A percentile compares a stretch with the other conserved stretches of the same genome.
phyloP scores from a whole-genome alignment of 2,797 vertebrate genomes.

The Staurois parvus region DNA sequence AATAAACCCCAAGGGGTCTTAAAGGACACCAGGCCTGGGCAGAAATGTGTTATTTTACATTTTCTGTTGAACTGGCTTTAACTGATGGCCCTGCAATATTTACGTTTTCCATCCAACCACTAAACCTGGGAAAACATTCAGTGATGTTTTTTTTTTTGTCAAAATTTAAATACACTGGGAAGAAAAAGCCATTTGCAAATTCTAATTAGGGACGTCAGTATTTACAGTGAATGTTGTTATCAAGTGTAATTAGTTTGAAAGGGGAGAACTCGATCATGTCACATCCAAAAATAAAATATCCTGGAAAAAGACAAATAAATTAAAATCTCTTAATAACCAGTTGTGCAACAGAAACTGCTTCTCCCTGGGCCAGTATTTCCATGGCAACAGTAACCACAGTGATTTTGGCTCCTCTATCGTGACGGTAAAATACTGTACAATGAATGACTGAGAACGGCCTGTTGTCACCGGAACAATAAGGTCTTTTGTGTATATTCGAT shows the following conservation, averaged over 20 bases:
- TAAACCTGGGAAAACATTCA: background rate
- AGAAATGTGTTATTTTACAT: no score
- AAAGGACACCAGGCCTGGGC: no score
- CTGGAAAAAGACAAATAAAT: constrained; percentile 46
- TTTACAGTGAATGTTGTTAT: constrained; percentile 42
- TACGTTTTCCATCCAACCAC: no score
- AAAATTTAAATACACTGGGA: constrained; percentile 6
- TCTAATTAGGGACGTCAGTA: constrained; percentile 17
- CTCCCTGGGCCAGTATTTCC: constrained; percentile 45
- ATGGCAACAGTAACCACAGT: constrained; percentile 58
- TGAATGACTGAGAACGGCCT: constrained; percentile 51
- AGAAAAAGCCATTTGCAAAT: constrained; percentile 24
- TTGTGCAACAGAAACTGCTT: constrained; percentile 47
- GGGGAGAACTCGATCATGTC: constrained; percentile 28
- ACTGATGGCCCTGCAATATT: no score
- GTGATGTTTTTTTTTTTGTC: background rate
- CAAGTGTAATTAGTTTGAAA: constrained; percentile 28
- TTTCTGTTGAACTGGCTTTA: background rate
- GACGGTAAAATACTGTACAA: constrained; percentile 20
- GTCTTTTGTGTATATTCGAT: constrained; percentile 67
- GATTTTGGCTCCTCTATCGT: constrained; percentile 39
- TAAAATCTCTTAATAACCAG: constrained; percentile 57
- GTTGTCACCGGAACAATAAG: constrained; percentile 64
- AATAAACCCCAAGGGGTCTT: no score
- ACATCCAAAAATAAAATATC: constrained; percentile 50